Percentiles rank a stretch among this genome's conserved stretches.
Conservation (phyloP, 2,888 invertebrate genomes). For the Timema cristinae region DNA sequence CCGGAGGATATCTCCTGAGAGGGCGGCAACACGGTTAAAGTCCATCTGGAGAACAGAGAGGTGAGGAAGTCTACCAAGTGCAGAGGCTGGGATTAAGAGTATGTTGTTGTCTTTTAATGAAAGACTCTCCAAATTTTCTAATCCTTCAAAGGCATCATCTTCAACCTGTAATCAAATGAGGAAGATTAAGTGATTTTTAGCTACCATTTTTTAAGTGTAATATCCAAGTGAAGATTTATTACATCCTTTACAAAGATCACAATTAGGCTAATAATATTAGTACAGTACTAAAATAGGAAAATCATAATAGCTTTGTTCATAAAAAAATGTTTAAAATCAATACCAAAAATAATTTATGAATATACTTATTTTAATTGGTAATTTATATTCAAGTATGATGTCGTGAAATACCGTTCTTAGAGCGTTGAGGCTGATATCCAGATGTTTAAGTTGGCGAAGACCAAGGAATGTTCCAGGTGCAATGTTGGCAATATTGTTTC, state of each 20-base stretch:
- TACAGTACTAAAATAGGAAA: too few species aligned
- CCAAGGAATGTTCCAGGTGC: conserved; percentile 78
- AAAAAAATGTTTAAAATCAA: too few species aligned
- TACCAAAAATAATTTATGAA: too few species aligned
- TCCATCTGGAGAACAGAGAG: conserved; percentile 72
- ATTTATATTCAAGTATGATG: not conserved
- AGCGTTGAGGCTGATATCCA: conserved; percentile 83
- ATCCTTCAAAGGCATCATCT: conserved; percentile 81
- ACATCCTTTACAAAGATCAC: not conserved
- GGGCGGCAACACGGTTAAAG: conserved; percentile 81
- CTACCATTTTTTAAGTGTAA: too few species aligned
- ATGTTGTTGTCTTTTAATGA: conserved; percentile 85
- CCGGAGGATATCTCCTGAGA: conserved; percentile 72
- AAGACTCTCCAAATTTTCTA: conserved; percentile 69
- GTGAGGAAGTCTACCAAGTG: conserved; percentile 72
- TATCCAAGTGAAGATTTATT: not conserved
- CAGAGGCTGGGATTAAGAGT: conserved; percentile 76
- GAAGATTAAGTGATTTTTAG: too few species aligned
- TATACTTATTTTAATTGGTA: not conserved
- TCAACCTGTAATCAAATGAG: conserved; percentile 61
- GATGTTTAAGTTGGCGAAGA: conserved; percentile 62
- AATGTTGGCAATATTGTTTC: conserved; percentile 78
- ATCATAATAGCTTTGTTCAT: too few species aligned
- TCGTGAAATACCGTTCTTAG: conserved; percentile 67
- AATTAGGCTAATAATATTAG: not conserved